Percentiles rank a stretch among this genome's conserved stretches.
Conservation (phyloP, 2,113 vertebrate genomes). For the Nannospalax galili region DNA sequence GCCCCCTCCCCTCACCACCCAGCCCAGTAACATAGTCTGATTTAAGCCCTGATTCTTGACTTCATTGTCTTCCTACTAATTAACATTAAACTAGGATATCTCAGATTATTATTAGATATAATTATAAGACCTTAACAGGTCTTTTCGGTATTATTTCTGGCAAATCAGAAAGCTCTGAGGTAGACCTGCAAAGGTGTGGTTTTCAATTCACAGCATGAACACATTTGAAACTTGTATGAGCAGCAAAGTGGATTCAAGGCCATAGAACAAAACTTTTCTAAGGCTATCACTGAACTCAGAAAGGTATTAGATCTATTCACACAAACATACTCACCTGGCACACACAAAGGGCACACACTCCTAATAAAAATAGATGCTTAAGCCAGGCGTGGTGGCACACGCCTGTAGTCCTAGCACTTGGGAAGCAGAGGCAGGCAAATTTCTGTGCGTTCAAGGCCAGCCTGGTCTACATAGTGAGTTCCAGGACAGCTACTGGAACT, state of each 20-base stretch:
- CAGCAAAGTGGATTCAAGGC: background rate
- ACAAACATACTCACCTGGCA: background rate
- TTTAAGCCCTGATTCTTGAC: background rate
- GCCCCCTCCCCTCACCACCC: no score
- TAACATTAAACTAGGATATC: background rate
- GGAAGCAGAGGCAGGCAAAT: no score
- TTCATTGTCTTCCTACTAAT: background rate
- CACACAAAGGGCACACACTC: background rate
- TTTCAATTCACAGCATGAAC: background rate
- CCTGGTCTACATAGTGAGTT: no score
- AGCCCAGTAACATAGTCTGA: background rate
- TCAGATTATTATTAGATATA: background rate
- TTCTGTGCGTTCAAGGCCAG: no score
- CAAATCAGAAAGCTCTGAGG: constrained; percentile 11
- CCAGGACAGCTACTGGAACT: no score
- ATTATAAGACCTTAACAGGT: background rate
- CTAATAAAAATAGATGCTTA: background rate
- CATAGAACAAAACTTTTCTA: background rate
- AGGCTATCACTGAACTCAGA: background rate
- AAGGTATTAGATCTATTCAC: background rate
- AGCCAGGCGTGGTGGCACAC: no score
- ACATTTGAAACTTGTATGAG: constrained; percentile 1
- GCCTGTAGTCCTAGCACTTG: no score
- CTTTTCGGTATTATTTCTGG: constrained; percentile 35
- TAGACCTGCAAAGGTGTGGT: background rate